Percentiles rank a stretch among this genome's conserved stretches.
phyloP scores from a whole-genome alignment of 2,113 vertebrate genomes.

The Austrofundulus limnaeus region DNA sequence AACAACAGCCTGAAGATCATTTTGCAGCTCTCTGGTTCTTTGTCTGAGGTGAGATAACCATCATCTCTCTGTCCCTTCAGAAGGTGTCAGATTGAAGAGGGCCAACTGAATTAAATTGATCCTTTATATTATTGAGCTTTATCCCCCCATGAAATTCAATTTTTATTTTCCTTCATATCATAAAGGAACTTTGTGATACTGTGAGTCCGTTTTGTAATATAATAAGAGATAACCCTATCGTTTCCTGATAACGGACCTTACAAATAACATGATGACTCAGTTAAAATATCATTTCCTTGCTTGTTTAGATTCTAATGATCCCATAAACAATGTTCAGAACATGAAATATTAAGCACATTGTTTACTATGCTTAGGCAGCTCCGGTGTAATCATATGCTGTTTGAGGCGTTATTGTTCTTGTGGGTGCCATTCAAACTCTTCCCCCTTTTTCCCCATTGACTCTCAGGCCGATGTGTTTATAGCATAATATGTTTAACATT shows the following conservation, averaged over 20 bases:
- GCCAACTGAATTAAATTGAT: conserved; percentile 32
- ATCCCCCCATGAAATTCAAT: conserved; percentile 21
- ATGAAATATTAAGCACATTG: conserved; percentile 63
- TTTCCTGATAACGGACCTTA: conserved; percentile 29
- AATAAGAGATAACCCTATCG: conserved; percentile 35
- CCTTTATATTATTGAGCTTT: conserved; percentile 30
- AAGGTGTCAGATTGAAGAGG: conserved; percentile 25
- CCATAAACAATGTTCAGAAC: conserved; percentile 49
- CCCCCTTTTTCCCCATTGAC: conserved; percentile 39
- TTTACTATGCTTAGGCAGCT: conserved; percentile 54
- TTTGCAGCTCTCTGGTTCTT: conserved; percentile 32
- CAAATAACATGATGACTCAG: conserved; percentile 33
- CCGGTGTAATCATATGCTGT: conserved; percentile 56
- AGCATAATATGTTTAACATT: conserved; percentile 49
- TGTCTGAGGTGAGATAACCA: conserved; percentile 33
- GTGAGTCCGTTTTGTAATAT: conserved; percentile 15
- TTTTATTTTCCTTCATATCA: conserved; percentile 20
- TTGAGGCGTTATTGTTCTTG: conserved; percentile 47
- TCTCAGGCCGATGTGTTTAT: conserved; percentile 41
- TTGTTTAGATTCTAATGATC: conserved; percentile 47
- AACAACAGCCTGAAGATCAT: conserved; percentile 35
- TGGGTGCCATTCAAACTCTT: conserved; percentile 47
- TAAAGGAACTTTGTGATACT: conserved; percentile 22
- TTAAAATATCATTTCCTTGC: conserved; percentile 39
- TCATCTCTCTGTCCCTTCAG: conserved; percentile 39